Evolutionary conservation across 2,888 invertebrate species (phyloP), one percentile per base, ranked within the genome.

Genomic region (Halictus quadricinctus): DNA sequence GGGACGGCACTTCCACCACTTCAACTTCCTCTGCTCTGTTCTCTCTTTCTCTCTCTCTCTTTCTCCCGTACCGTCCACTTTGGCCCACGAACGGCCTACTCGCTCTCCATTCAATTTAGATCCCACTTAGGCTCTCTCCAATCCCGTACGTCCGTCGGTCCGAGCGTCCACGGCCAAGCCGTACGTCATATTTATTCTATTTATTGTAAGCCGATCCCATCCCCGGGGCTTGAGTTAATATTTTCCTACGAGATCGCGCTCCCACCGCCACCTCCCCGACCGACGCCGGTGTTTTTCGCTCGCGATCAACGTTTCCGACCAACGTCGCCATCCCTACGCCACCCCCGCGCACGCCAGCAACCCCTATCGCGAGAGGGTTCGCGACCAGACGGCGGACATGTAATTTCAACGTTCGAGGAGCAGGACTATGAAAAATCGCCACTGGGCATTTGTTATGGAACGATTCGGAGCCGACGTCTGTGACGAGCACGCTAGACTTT

Each of bases 101-200:
- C 87, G 85, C 89, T 92, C 91, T 92, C 91, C 91, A 92, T 92
- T 92, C 88, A 92, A 92, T 92, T 92, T 90, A 88, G 90, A 91
- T 91, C 89, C 92, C 91, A 90, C 91, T 91, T 91, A 91, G 85
- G 86, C 86, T 76, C 88, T 78, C 88, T 83, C 81, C 78, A 72
- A 72, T 36, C 83, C 80, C 76, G 84, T 72, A 70, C 87, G 83
- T 70, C 46, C 82, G 72, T 64, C 79, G 77, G 82, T 69, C 41
- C 81, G 84, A 48, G 43, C 78, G 86, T 79, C 73, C 84, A 58
- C 46, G 48, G 74, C 21, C 54, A 72, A 36, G 81, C 77, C 84
- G 86, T 86, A 87, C 88, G 91, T 91, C 88, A 87, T 91, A 91
- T 91, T 91, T 92, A 90, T 91, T 92, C 87, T 91, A 91, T 92